A percentile compares a stretch with the other conserved stretches of the same genome.
These are phyloP conservation scores for Heptranchias perlo DNA, from an alignment of 2,113 vertebrate species.

Conservation along the genomic window DNA sequence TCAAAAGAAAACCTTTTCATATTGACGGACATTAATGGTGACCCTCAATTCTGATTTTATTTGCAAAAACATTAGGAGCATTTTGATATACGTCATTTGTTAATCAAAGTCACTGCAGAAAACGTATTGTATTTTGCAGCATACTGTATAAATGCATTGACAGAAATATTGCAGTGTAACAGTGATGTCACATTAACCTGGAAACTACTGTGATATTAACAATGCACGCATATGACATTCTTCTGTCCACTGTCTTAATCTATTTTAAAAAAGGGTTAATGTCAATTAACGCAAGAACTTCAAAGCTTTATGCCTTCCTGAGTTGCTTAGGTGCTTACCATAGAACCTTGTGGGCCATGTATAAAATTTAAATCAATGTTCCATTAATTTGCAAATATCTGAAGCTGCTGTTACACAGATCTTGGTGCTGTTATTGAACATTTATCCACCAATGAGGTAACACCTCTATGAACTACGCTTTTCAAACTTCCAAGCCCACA, in stretches of 20 bases:
- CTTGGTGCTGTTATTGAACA: not conserved
- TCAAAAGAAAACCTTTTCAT: not conserved
- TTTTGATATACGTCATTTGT: not conserved
- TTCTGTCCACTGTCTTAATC: not conserved
- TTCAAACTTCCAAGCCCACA: not conserved
- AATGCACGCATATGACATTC: no score
- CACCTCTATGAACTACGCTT: not conserved
- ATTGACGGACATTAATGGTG: not conserved
- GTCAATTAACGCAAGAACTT: not conserved
- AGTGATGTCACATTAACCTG: not conserved
- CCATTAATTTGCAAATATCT: not conserved
- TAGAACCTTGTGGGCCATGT: not conserved
- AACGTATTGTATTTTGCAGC: not conserved
- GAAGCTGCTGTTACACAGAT: not conserved
- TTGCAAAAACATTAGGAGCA: not conserved
- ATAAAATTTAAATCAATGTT: not conserved
- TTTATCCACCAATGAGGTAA: not conserved
- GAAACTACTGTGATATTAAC: not conserved
- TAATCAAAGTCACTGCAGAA: not conserved
- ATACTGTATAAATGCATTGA: not conserved
- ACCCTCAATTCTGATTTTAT: not conserved
- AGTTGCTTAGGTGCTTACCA: not conserved
- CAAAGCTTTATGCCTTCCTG: not conserved
- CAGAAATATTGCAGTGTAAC: not conserved
- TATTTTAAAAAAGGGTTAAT: no score